Conservation (phyloP, 2,888 invertebrate genomes). For the Xylocampa areola region DNA sequence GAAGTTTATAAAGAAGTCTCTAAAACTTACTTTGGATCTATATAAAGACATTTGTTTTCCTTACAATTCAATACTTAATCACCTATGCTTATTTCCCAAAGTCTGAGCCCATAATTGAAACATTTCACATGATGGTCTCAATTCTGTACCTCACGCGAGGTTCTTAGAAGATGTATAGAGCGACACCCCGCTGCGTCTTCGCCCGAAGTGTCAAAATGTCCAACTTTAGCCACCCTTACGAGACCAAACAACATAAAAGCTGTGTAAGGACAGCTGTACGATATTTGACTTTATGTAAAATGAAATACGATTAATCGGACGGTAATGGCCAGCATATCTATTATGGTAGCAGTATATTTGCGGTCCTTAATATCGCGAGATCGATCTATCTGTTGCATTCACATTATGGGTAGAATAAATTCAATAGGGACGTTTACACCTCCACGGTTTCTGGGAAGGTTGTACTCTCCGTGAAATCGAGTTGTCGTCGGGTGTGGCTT, state of each 20-base stretch:
- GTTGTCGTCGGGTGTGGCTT: conserved; percentile 79
- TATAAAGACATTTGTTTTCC: not conserved
- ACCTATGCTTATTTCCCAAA: conserved; percentile 21
- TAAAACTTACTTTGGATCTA: not conserved
- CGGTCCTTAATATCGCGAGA: conserved; percentile 75
- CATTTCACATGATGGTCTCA: conserved; percentile 77
- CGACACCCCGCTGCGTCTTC: conserved; percentile 84
- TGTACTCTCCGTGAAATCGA: conserved; percentile 72
- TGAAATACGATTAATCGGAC: conserved; percentile 28
- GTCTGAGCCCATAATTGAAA: conserved; percentile 75
- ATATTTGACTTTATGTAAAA: conserved; percentile 40
- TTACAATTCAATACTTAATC: conserved; percentile 4
- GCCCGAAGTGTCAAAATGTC: conserved; percentile 88
- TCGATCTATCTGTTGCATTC: conserved; percentile 77
- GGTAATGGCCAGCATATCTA: conserved; percentile 17
- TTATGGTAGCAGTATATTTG: conserved; percentile 64
- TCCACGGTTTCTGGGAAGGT: conserved; percentile 78
- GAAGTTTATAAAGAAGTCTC: conserved; percentile 5
- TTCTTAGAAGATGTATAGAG: conserved; percentile 84
- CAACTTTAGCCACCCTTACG: conserved; percentile 77
- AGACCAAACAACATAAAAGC: conserved; percentile 52
- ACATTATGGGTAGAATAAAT: conserved; percentile 69
- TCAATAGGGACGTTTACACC: conserved; percentile 80
- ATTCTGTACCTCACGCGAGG: conserved; percentile 81
- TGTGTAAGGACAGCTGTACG: conserved; percentile 34